These are phyloP conservation scores for Noctua pronuba DNA, from an alignment of 2,888 invertebrate genomes.

Conservation along the genomic window DNA sequence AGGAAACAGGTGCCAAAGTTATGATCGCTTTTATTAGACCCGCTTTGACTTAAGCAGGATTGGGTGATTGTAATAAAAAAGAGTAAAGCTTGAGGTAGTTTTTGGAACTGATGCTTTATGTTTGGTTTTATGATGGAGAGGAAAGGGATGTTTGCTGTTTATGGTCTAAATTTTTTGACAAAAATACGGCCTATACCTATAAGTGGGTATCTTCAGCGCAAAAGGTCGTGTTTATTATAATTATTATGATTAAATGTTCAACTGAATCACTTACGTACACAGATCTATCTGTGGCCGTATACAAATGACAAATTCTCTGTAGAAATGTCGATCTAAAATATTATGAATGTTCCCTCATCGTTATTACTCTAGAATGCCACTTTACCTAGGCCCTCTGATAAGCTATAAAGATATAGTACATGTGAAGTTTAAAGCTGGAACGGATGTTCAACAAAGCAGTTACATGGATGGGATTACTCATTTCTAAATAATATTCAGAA, in stretches of 20 bases:
- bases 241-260: too few relatives aligned
- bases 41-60: constrained; percentile 44
- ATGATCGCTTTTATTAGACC: constrained; percentile 58
- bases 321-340: neutral
- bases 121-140: constrained; percentile 24
- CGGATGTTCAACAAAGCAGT: neutral
- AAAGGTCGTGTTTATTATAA: neutral
- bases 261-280: neutral
- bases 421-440: neutral
- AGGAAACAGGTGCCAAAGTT: constrained; percentile 66
- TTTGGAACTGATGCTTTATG: constrained; percentile 20
- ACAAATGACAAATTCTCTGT: neutral
- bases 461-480: constrained; percentile 22
- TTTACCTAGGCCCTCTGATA: too few relatives aligned
- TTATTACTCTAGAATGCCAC: neutral
- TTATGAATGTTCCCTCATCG: neutral
- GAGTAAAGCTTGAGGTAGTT: constrained; percentile 15
- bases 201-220: neutral
- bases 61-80: constrained; percentile 41
- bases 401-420: neutral
- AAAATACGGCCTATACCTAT: neutral
- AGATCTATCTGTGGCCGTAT: neutral
- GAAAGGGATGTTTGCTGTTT: constrained; percentile 27
- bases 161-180: neutral
- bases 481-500: constrained; percentile 16